Percentiles rank a stretch among this genome's conserved stretches.
phyloP scores from a whole-genome alignment of 2,113 vertebrate species.

The Channa argus region DNA sequence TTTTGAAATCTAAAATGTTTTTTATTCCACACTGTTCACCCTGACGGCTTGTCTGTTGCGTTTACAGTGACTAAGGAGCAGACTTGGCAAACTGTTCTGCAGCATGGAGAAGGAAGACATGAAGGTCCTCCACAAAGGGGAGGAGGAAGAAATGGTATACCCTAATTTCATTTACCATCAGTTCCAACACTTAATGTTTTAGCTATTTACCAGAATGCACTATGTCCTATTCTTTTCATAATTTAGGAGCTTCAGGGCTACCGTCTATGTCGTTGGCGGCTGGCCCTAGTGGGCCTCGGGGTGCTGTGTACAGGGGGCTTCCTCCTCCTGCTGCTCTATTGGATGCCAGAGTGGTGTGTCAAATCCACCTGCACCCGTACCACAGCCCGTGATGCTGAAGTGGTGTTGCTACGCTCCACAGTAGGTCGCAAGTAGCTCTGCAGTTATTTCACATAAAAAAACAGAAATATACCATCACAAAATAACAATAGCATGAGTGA shows the following conservation, averaged over 20 bases:
- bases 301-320: slow-evolving; percentile 93
- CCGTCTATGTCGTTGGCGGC: slow-evolving; percentile 90
- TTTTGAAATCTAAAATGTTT: too few species aligned
- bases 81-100: slow-evolving; percentile 68
- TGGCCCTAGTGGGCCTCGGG: slow-evolving; percentile 88
- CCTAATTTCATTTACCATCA: neutral
- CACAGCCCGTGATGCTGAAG: slow-evolving; percentile 87
- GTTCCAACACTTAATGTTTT: neutral
- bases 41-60: slow-evolving; percentile 29
- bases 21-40: neutral
- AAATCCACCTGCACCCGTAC: slow-evolving; percentile 90
- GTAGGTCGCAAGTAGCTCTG: slow-evolving; percentile 71
- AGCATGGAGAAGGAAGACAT: slow-evolving; percentile 95
- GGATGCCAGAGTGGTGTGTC: slow-evolving; percentile 98
- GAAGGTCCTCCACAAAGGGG: slow-evolving; percentile 90
- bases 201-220: neutral
- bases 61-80: slow-evolving; percentile 71
- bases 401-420: slow-evolving; percentile 94
- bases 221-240: neutral
- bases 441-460: neutral
- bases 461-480: too few species aligned
- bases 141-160: slow-evolving; percentile 97
- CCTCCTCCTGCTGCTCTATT: slow-evolving; percentile 97
- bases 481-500: too few species aligned
- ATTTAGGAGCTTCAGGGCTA: slow-evolving; percentile 93